These are phyloP conservation scores for Henicopernis longicauda DNA, from an alignment of 2,113 vertebrate genomes.

Conservation along the genomic window DNA sequence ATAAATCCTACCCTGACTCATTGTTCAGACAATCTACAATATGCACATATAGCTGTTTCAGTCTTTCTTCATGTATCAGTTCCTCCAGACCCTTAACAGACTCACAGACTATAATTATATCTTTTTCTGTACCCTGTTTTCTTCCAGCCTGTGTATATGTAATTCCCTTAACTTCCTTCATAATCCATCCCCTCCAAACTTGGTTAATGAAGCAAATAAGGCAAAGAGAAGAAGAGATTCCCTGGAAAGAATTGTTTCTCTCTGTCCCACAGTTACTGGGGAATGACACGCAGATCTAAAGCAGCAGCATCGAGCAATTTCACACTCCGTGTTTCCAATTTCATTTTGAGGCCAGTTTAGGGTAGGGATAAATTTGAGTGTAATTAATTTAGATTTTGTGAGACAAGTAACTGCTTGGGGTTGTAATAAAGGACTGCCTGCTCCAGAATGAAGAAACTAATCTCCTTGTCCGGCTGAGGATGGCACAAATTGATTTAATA, in stretches of 20 bases:
- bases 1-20: not conserved
- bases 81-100: not conserved
- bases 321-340: slow-evolving; percentile 43
- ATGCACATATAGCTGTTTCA: not conserved
- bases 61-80: not conserved
- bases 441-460: slow-evolving; percentile 42
- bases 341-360: slow-evolving; percentile 58
- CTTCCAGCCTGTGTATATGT: not conserved
- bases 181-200: slow-evolving; percentile 18
- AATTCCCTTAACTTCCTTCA: slow-evolving; percentile 6
- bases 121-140: not conserved
- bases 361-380: slow-evolving; percentile 55
- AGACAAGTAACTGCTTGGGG: slow-evolving; percentile 53
- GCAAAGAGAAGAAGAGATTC: slow-evolving; percentile 31
- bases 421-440: slow-evolving; percentile 53
- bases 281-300: not conserved
- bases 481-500: slow-evolving; percentile 53
- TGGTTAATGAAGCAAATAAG: slow-evolving; percentile 33
- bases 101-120: not conserved
- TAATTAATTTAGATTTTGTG: slow-evolving; percentile 64
- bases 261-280: not conserved
- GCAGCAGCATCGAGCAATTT: slow-evolving; percentile 32
- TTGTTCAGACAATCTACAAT: not conserved
- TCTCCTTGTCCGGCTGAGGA: slow-evolving; percentile 1
- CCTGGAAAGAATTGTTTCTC: slow-evolving; percentile 31